Evolutionary conservation across 2,888 invertebrate species (phyloP), one percentile per base, ranked within the genome.

Genomic region (Pollenia labialis): DNA sequence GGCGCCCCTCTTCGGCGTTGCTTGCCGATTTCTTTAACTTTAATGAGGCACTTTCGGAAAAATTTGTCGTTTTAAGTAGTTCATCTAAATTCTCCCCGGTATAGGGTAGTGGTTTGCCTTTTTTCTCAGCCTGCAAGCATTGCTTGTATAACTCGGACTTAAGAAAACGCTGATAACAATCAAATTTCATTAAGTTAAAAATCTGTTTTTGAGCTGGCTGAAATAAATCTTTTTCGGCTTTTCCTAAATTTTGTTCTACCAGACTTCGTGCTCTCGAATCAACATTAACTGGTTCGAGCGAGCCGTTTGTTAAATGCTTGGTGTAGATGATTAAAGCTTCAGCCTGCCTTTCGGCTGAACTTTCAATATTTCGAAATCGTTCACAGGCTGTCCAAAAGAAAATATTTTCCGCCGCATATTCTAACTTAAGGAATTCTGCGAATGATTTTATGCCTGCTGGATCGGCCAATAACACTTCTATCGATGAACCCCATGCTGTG

Each of bases 111-210:
- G 95, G 94, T 90, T 94, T 94, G 0, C 95, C 94, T 81, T 95
- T 94, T 82, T 95, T 94, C 88, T 95, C 96, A 0, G 95, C 96
- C 92, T 95, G 95, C 85, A 96, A 94, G 92, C 97, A 97, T 90
- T 96, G 96, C 90, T 97, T 97, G 94, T 98, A 99, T 85, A 98
- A 94, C 85, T 96, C 96, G 0, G 98, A 98, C 91, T 97, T 95
- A 91, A 96, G 94, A 93, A 97, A 97, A 79, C 99, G 95, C 76
- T 98, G 97, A 94, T 99, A 99, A 94, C 98, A 98, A 94, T 99
- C 99, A 93, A 99, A 99, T 94, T 99, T 99, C 97, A 99, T 98
- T 92, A 99, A 95, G 94, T 98, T 98, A 94, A 98, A 99, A 90
- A 99, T 98, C 95, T 99, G 97, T 92, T 97, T 97, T 92, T 98